Evolutionary conservation across 2,797 vertebrate genomes (phyloP).

Genomic region (Cuculus canorus): DNA sequence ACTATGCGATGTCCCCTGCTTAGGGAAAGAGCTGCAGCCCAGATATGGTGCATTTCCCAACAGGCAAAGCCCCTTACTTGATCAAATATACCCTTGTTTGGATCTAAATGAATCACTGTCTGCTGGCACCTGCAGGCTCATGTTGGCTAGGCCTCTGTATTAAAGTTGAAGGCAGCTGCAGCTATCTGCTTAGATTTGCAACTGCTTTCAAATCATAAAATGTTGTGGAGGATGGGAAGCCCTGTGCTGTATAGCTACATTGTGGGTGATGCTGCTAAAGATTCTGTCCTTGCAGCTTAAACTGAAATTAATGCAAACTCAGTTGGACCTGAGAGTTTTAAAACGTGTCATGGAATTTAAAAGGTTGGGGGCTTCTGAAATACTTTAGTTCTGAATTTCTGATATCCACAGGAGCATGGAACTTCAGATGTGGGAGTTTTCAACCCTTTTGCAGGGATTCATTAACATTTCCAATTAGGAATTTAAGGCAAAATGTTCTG

Average conservation of each 20-base stretch:
- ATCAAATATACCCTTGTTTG: constrained; percentile 56
- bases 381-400: neutral
- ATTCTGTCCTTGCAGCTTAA: constrained; percentile 34
- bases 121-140: constrained; percentile 58
- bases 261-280: constrained; percentile 48
- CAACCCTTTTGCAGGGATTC: neutral
- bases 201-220: constrained; percentile 5
- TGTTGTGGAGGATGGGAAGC: constrained; percentile 39
- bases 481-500: constrained; percentile 1
- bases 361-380: neutral
- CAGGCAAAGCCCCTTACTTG: neutral
- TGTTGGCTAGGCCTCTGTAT: neutral
- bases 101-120: constrained; percentile 63
- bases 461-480: constrained; percentile 15
- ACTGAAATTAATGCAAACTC: constrained; percentile 6
- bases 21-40: neutral
- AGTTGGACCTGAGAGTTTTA: neutral
- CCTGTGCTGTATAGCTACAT: constrained; percentile 4
- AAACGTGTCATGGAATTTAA: neutral
- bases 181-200: constrained; percentile 52
- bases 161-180: constrained; percentile 53
- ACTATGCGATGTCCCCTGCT: neutral
- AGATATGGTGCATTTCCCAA: neutral
- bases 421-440: neutral
- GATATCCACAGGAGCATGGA: neutral